Conservation (phyloP, 2,888 invertebrate genomes). For the Nesidiocoris tenuis region DNA sequence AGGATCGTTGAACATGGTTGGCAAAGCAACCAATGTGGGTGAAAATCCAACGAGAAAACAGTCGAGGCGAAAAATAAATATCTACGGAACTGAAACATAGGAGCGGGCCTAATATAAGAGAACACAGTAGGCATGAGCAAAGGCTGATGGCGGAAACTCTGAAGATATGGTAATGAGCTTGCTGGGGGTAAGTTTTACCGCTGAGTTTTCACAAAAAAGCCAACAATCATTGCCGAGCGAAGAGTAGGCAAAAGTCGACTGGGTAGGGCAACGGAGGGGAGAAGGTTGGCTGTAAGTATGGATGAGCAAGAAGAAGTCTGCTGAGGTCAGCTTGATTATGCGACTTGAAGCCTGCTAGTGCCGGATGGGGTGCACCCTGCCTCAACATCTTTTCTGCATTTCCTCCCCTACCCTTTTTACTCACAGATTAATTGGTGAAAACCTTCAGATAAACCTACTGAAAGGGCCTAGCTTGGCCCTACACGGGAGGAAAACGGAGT, state of each 20-base stretch:
- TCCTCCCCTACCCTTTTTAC: slow-evolving; percentile 11
- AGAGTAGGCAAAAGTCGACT: background rate
- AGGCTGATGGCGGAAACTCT: slow-evolving; percentile 31
- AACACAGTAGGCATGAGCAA: too few relatives aligned
- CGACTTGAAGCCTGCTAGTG: background rate
- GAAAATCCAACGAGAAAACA: too few relatives aligned
- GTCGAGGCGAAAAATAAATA: too few relatives aligned
- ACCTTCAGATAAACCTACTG: slow-evolving; percentile 39
- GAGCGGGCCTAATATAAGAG: too few relatives aligned
- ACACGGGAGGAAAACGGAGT: slow-evolving; percentile 17
- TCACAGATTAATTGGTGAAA: slow-evolving; percentile 44
- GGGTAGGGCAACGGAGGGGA: background rate
- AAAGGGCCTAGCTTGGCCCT: slow-evolving; percentile 14
- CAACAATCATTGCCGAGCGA: slow-evolving; percentile 19
- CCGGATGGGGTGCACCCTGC: background rate
- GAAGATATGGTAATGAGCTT: slow-evolving; percentile 44
- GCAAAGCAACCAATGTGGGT: too few relatives aligned
- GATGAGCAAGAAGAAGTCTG: background rate
- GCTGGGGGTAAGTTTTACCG: slow-evolving; percentile 41
- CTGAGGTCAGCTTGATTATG: background rate
- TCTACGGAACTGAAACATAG: too few relatives aligned
- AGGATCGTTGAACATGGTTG: too few relatives aligned
- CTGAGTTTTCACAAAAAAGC: slow-evolving; percentile 45
- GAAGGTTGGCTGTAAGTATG: background rate
- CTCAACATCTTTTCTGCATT: background rate